phyloP scores from a whole-genome alignment of 2,888 invertebrate genomes.

The Agriopis aurantiaria region DNA sequence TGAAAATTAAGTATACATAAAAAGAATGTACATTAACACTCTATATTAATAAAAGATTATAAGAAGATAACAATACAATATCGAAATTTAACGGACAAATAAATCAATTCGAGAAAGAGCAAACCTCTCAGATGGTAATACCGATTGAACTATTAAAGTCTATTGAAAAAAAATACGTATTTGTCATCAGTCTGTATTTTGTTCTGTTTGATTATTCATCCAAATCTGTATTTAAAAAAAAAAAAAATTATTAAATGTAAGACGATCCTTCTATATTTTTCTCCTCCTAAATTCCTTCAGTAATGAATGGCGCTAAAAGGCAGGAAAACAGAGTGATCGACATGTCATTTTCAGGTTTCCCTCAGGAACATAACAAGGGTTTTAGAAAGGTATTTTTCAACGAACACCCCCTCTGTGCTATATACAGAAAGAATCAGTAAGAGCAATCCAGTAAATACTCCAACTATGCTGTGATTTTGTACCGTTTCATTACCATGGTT shows the following conservation, averaged over 20 bases:
- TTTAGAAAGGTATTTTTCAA: conserved; percentile 69
- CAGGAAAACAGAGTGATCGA: conserved; percentile 42
- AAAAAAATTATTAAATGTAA: too few relatives aligned
- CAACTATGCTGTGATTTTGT: background rate
- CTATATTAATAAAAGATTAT: background rate
- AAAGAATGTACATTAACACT: background rate
- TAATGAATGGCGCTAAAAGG: conserved; percentile 32
- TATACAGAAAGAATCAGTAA: conserved; percentile 10
- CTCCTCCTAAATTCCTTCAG: conserved; percentile 8
- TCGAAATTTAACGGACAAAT: too few relatives aligned
- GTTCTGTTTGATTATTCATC: too few relatives aligned
- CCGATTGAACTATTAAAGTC: too few relatives aligned
- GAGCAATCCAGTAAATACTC: background rate
- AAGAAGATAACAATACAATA: too few relatives aligned
- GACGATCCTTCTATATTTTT: background rate
- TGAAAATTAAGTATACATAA: conserved; percentile 38
- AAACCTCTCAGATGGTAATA: too few relatives aligned
- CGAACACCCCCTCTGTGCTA: conserved; percentile 26
- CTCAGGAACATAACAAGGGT: conserved; percentile 49
- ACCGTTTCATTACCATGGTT: background rate
- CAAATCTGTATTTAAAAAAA: too few relatives aligned
- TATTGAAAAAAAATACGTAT: too few relatives aligned
- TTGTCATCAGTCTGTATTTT: too few relatives aligned
- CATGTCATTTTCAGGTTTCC: conserved; percentile 54
- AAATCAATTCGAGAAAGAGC: too few relatives aligned